phyloP scores from a whole-genome alignment of 2,888 invertebrate species.

The Limnephilus rhombicus region DNA sequence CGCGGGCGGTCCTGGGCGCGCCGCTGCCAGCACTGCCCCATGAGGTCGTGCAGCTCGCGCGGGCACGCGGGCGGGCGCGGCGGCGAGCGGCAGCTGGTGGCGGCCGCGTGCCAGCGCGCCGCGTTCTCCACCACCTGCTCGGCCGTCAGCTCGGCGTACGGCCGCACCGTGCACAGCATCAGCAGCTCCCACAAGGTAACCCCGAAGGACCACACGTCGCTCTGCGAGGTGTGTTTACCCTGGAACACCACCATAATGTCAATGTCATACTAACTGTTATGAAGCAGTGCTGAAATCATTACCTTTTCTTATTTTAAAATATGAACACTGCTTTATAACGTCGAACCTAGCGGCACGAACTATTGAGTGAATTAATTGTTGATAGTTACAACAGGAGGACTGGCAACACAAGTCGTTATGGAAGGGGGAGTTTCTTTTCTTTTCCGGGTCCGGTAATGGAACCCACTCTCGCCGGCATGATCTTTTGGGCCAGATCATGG shows the following conservation, averaged over 20 bases:
- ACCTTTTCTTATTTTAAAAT: too few relatives aligned
- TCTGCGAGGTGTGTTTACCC: slow-evolving; percentile 92
- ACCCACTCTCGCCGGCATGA: too few relatives aligned
- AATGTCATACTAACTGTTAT: too few relatives aligned
- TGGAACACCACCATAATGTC: slow-evolving; percentile 70
- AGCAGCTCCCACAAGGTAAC: slow-evolving; percentile 94
- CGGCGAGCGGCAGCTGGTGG: slow-evolving; percentile 73
- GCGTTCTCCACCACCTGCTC: slow-evolving; percentile 90
- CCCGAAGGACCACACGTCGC: slow-evolving; percentile 95
- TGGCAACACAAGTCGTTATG: too few relatives aligned
- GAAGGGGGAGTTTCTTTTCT: too few relatives aligned
- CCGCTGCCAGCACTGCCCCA: slow-evolving; percentile 95
- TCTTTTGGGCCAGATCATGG: too few relatives aligned
- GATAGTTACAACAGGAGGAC: too few relatives aligned
- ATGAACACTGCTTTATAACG: too few relatives aligned
- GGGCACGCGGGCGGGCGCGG: slow-evolving; percentile 87
- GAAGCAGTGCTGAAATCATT: too few relatives aligned
- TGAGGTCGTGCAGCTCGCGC: slow-evolving; percentile 92
- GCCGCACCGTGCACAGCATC: slow-evolving; percentile 87
- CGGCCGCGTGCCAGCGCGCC: slow-evolving; percentile 81
- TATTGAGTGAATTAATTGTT: too few relatives aligned
- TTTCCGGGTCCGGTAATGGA: too few relatives aligned
- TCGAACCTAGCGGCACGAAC: too few relatives aligned
- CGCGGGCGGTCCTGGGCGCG: slow-evolving; percentile 88
- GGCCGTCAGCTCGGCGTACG: slow-evolving; percentile 88